Base-by-base conservation (phyloP, 2,797 vertebrate genomes). In the Florisuga fusca region DNA sequence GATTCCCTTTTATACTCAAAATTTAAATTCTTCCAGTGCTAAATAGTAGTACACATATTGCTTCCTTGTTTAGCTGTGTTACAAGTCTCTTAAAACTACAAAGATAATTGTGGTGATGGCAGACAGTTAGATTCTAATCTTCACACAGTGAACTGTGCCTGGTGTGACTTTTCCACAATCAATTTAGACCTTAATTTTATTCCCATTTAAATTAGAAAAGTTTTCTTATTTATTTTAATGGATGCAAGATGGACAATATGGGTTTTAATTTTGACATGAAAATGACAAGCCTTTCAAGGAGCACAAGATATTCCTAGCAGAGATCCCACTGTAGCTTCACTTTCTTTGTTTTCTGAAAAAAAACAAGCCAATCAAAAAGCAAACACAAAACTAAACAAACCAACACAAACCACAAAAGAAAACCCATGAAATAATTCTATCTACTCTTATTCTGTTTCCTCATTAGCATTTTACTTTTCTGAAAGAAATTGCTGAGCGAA, bases 1-100 rank as follows among this genome's bases (percentile, higher is more conserved):
- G 76, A 82, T 88, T 95, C 66, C 53, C 79, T 95, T 90, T 82
- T 15, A 20, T 71, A 20, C 21, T 69, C 75, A 45, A 74, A 79
- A 48, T 89, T 92, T 86, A 71, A 94, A 76, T 90, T 82, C 48
- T 84, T 57, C 45, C 78, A 89, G 3, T 82, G 46, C 2, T 67
- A 68, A 48, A 19, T 36, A 16, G 10, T 5, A 72, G 23, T 38
- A 58, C 34, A 19, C 7, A 19, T 53, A 26, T 27, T 87, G 23
- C 27, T 81, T 89, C 27, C 41, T n/a, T 82, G 19, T 77, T 90
- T 91, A 76, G 22, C 17, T 46, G 12, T 33, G 12, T 31, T 89
- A 63, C 80, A 86, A 57, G 9, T 54, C 21, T 41, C 34, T 84
- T 71, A 71, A 79, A 82, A 43, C 16, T 33, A 59, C 23, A 76